Base-by-base conservation (phyloP, 2,888 invertebrate genomes). In the Nesidiocoris tenuis region DNA sequence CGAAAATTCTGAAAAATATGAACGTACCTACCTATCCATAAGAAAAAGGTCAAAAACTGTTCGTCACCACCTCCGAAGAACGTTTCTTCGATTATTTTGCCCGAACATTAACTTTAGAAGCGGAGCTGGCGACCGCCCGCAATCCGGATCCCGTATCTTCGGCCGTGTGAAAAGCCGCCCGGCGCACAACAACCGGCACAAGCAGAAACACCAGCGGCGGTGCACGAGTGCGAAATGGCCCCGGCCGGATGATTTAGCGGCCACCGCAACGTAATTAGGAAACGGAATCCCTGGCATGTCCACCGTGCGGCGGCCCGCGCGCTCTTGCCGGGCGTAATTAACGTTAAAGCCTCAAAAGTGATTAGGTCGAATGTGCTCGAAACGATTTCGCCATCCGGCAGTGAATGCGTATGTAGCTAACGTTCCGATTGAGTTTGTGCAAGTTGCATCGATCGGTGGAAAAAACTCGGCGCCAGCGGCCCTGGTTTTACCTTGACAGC, bases 201-300 rank as follows among this genome's bases (percentile, higher is more conserved):
- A 39, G 39, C 39, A 39, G n/a, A n/a, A n/a, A 39, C 39, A 39
- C 39, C 12, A 39, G 5, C 39, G 39, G 3, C 12, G 39, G 5
- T 39, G 39, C 39, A 39, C 39, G 39, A 39, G 39, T 39, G 39
- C 39, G 39, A 39, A 39, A 39, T 39, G 39, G 12, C 39, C 39
- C 39, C 39, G 5, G 12, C 39, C 39, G 39, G 39, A 63, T 63
- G 63, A 22, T 63, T 63, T 63, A 63, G 21, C 63, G 23, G 23
- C 23, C 22, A 21, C 63, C 63, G 63, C 63, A 63, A 21, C 63
- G 63, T 21, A 2, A 63, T 63, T 63, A 63, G 63, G 22, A 23
- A 63, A 19, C 22, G 23, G 22, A 21, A 63, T 63, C 23, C 63
- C 22, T 22, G 1, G 2, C n/a, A 59, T 59, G 59, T 59, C 17